Evolutionary conservation across 2,113 vertebrate genomes (phyloP).

Genomic region (Eolophus roseicapilla): DNA sequence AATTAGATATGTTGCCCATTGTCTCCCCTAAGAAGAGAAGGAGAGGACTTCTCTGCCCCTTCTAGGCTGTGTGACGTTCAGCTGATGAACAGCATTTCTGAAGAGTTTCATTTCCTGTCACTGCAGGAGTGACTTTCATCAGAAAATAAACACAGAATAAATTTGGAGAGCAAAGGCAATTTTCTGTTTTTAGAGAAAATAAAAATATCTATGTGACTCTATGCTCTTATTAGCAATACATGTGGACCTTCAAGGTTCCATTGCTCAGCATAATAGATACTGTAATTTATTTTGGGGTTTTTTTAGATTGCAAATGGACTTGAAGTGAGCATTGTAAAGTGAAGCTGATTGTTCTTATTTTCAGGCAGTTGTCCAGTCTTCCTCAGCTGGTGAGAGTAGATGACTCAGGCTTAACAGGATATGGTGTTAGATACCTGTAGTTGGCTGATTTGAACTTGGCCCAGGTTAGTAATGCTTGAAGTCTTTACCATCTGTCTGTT

Average conservation of each 20-base stretch:
- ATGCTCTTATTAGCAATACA: not conserved
- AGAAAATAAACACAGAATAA: conserved; percentile 7
- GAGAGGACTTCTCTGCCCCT: not conserved
- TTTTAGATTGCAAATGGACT: not conserved
- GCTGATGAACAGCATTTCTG: not conserved
- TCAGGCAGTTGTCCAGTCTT: conserved; percentile 27
- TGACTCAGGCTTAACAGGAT: conserved; percentile 64
- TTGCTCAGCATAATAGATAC: not conserved
- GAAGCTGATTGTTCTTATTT: not conserved
- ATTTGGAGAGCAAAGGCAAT: not conserved
- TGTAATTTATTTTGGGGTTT: not conserved
- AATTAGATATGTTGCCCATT: not conserved
- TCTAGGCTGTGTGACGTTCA: not conserved
- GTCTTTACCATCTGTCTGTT: conserved; percentile 69
- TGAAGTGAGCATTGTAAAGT: not conserved
- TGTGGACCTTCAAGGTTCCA: not conserved
- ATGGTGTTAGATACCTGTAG: conserved; percentile 60
- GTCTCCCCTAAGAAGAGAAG: not conserved
- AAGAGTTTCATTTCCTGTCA: conserved; percentile 3
- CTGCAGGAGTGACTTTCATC: not conserved
- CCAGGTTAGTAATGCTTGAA: conserved; percentile 53
- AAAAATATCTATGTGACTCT: not conserved
- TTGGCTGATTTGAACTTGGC: conserved; percentile 53
- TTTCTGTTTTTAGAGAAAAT: conserved; percentile 2
- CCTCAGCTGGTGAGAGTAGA: conserved; percentile 43